Conservation (phyloP, 2,113 vertebrate genomes). For the Bujurquina vittata region DNA sequence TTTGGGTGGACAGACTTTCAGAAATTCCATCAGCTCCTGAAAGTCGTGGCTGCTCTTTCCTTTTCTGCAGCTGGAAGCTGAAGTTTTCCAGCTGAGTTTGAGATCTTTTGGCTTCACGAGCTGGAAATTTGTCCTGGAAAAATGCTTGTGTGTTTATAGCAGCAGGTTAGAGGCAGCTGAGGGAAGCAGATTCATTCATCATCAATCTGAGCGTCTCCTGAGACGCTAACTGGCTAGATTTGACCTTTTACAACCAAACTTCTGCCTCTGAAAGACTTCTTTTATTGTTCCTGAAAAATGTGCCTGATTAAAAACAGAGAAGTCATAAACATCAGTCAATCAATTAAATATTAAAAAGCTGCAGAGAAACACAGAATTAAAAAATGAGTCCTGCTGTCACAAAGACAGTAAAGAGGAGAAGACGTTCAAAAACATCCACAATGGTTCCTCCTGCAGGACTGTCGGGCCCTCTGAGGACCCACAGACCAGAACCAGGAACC, state of each 20-base stretch:
- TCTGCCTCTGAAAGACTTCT: background rate
- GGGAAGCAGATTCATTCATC: background rate
- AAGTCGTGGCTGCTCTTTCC: background rate
- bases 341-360: background rate
- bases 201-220: background rate
- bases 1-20: background rate
- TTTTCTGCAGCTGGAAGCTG: background rate
- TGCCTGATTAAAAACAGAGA: background rate
- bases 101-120: background rate
- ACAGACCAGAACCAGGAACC: background rate
- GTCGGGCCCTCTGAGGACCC: background rate
- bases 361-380: background rate
- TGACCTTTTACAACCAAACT: background rate
- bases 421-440: background rate
- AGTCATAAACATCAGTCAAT: background rate
- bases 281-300: too few relatives aligned
- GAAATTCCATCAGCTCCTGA: background rate
- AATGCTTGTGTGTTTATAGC: background rate
- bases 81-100: conserved; percentile 12
- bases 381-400: background rate
- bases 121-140: background rate
- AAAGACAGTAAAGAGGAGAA: rapidly evolving
- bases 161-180: background rate
- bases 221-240: background rate
- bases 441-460: background rate